These are phyloP conservation scores for Apaloderma vittatum DNA, from an alignment of 2,113 vertebrate species.

Conservation along the genomic window DNA sequence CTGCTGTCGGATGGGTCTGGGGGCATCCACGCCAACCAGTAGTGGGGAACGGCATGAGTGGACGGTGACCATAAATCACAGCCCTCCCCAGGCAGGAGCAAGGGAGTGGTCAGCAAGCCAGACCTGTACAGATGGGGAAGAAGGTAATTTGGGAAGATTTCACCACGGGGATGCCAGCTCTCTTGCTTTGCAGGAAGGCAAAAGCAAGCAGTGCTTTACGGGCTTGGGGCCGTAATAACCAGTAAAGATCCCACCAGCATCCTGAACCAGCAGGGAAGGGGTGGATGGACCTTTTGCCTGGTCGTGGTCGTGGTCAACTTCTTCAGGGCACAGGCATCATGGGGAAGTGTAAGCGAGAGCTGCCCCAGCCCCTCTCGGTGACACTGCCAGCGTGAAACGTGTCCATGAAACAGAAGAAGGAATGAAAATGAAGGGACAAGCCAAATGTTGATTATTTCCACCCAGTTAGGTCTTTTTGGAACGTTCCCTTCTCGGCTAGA, in stretches of 20 bases:
- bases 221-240: not conserved
- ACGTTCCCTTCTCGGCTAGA: not conserved
- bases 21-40: not conserved
- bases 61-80: not conserved
- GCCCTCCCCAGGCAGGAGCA: not conserved
- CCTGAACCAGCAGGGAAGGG: not conserved
- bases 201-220: not conserved
- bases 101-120: not conserved
- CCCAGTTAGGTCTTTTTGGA: not conserved
- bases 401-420: not conserved
- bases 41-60: rapidly evolving
- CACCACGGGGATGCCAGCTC: not conserved
- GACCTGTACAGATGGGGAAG: not conserved
- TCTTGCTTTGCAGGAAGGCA: not conserved
- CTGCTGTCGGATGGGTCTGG: not conserved
- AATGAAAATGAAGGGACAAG: not conserved
- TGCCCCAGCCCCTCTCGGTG: not conserved
- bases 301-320: not conserved
- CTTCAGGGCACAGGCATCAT: not conserved
- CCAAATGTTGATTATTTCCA: not conserved
- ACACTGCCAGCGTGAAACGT: not conserved
- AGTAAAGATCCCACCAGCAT: not conserved
- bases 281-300: not conserved
- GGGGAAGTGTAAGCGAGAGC: not conserved
- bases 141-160: not conserved